Evolutionary conservation across 2,888 invertebrate species (phyloP).

Genomic region (Zhengitettix transpicula): DNA sequence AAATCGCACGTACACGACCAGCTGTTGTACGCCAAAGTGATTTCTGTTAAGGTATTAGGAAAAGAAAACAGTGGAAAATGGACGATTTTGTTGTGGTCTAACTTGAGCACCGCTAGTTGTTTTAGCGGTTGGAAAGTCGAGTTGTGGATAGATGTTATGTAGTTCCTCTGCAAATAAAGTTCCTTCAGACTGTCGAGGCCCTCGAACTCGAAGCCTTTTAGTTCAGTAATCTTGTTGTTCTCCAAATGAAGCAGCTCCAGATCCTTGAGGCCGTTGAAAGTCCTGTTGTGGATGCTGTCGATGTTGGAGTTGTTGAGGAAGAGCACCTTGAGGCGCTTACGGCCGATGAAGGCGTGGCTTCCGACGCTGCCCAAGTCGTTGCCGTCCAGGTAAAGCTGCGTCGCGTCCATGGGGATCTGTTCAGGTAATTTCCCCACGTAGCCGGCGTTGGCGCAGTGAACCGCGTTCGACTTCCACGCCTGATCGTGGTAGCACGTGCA

Average conservation of each 20-base stretch:
- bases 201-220: conserved; percentile 67
- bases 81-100: conserved; percentile 56
- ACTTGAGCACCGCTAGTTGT: conserved; percentile 43
- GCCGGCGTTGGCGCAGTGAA: conserved; percentile 59
- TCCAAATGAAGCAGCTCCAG: conserved; percentile 59
- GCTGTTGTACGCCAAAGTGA: conserved; percentile 53
- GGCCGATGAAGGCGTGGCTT: conserved; percentile 72
- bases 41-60: conserved; percentile 42
- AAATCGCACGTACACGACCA: conserved; percentile 76
- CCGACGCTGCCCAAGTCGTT: conserved; percentile 59
- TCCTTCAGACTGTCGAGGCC: conserved; percentile 54
- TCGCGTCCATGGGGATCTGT: conserved; percentile 79
- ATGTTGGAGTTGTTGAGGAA: conserved; percentile 66
- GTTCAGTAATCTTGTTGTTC: conserved; percentile 48
- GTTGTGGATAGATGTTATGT: conserved; percentile 49
- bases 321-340: conserved; percentile 57
- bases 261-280: conserved; percentile 68
- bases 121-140: conserved; percentile 50
- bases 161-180: conserved; percentile 58
- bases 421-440: conserved; percentile 55
- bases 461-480: conserved; percentile 71
- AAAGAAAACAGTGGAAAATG: conserved; percentile 57
- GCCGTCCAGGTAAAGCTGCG: conserved; percentile 73
- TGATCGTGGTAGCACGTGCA: conserved; percentile 83
- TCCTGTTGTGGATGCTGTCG: conserved; percentile 61